These are phyloP conservation scores for Clarias pachynema DNA, from an alignment of 2,797 vertebrate species.

Conservation along the genomic window DNA sequence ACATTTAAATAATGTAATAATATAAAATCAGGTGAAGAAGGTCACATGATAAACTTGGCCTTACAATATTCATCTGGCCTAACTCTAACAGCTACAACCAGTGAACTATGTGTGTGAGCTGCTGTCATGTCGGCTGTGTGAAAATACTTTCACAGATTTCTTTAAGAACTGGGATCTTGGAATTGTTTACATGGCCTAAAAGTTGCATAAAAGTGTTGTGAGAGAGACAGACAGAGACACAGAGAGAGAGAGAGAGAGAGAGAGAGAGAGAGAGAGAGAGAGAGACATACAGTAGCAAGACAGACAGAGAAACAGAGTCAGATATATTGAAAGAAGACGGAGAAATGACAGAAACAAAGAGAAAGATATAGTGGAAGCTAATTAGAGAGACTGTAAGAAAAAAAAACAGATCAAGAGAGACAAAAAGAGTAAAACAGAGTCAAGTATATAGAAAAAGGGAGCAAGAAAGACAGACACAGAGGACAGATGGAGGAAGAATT, in stretches of 20 bases:
- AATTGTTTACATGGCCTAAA: background rate
- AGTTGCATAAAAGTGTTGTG: background rate
- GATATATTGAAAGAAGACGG: background rate
- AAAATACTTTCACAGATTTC: background rate
- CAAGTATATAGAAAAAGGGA: background rate
- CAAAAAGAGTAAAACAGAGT: background rate
- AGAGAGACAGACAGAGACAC: background rate
- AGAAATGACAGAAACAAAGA: background rate
- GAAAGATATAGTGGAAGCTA: background rate
- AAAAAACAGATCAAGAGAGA: background rate
- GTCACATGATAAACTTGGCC: background rate
- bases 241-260: background rate
- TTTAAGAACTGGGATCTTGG: background rate
- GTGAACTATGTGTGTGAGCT: background rate
- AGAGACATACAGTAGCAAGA: background rate
- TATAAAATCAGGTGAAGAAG: background rate
- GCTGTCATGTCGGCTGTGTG: background rate
- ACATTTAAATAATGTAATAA: no score
- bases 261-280: background rate
- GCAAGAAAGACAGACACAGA: background rate
- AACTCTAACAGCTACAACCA: background rate
- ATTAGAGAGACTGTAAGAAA: background rate
- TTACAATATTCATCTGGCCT: background rate
- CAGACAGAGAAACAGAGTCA: background rate
- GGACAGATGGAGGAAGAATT: background rate